Conservation (phyloP, 2,888 invertebrate genomes). For the Chironomus riparius region DNA sequence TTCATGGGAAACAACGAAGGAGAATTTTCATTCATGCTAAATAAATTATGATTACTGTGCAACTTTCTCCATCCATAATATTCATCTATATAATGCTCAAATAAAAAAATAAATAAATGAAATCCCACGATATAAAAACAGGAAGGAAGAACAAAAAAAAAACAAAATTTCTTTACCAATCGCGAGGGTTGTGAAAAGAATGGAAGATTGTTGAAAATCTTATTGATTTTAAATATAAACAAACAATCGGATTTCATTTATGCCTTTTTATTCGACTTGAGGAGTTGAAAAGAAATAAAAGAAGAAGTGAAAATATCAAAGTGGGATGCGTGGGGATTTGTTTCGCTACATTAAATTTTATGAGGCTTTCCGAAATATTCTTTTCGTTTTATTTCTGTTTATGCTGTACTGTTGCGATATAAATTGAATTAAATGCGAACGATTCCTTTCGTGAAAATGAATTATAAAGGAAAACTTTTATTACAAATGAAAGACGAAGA, state of each 20-base stretch:
- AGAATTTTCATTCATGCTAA: no score
- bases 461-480: not conserved
- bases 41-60: no score
- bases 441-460: not conserved
- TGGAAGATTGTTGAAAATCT: not conserved
- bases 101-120: no score
- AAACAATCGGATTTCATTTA: constrained; percentile 11
- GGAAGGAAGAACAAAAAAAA: not conserved
- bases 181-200: not conserved
- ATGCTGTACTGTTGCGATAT: not conserved
- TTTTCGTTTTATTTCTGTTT: not conserved
- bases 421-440: constrained; percentile 10
- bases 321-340: constrained; percentile 6
- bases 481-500: not conserved
- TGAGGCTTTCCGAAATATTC: not conserved
- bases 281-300: not conserved
- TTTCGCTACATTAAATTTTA: not conserved
- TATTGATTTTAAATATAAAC: constrained; percentile 12
- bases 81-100: no score
- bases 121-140: not conserved
- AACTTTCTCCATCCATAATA: not conserved
- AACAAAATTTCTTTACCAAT: not conserved
- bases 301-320: not conserved
- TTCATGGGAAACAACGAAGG: no score
- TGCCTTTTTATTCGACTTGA: not conserved